Evolutionary conservation across 1,140 invertebrate genomes (phyloP).

Genomic region (Orchesella cincta): DNA sequence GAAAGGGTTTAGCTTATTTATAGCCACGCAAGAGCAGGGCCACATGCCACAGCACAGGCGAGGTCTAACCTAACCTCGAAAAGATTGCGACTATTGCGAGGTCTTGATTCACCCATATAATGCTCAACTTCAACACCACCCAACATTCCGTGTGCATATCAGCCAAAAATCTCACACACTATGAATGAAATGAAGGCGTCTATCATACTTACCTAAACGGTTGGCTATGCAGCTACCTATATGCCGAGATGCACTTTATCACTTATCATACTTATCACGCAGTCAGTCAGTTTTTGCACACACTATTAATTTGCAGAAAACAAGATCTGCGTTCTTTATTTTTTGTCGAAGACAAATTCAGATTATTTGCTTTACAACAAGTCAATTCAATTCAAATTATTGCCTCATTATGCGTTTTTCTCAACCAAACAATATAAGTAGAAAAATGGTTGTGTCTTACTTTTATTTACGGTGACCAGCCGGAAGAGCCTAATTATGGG

Average conservation of each 20-base stretch:
- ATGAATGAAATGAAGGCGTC: background rate
- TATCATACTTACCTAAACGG: background rate
- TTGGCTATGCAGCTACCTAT: background rate
- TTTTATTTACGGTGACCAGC: background rate
- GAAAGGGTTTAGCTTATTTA: background rate
- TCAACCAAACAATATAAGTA: background rate
- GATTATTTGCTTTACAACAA: background rate
- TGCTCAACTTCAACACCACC: too few relatives aligned
- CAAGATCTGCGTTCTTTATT: background rate
- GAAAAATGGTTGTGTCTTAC: background rate
- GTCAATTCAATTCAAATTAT: background rate
- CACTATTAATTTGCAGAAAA: background rate
- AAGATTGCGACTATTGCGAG: background rate
- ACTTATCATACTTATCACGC: background rate
- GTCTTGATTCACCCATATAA: too few relatives aligned
- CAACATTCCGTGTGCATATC: too few relatives aligned
- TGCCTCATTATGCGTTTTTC: background rate
- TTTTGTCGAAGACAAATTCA: constrained; percentile 4
- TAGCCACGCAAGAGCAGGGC: background rate
- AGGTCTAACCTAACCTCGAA: background rate
- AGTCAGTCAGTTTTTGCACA: background rate
- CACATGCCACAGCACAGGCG: background rate
- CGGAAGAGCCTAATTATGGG: background rate
- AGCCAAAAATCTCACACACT: background rate
- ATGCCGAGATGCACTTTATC: background rate